Evolutionary conservation across 2,888 invertebrate genomes (phyloP), one percentile per base, ranked within the genome.

Genomic region (Gymnoscelis rufifasciata): DNA sequence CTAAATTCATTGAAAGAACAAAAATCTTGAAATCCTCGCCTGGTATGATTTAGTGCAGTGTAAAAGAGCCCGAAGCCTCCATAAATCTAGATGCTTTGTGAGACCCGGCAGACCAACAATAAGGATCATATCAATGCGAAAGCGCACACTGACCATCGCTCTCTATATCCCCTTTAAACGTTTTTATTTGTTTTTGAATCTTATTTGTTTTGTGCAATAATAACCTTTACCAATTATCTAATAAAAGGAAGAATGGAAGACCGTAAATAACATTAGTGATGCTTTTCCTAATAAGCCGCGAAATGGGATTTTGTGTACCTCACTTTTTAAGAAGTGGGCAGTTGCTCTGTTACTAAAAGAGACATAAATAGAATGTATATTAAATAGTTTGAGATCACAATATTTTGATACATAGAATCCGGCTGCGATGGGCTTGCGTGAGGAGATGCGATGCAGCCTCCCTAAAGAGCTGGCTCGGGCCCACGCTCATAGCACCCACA

Each of bases 401-500:
- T 45, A 45, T 41, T 50, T 38, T 26, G 41, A 44, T 49, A 41
- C 23, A 30, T 24, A 37, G 33, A 37, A 49, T 44, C 41, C 38
- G 29, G 42, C 41, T 52, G 42, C 30, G 43, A 48, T 43, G 45
- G 50, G 44, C 39, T 56, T 46, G 56, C 54, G 59, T 58, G 56
- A 60, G 63, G 57, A 62, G 57, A 60, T 63, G 64, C 69, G 61
- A 70, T 66, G 59, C 68, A 69, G 62, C 70, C 68, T 64, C 62
- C 66, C 66, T 70, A 74, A 74, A 74, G 73, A 77, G 73, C 66
- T 64, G 66, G 66, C 60, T 64, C 57, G 56, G 62, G 70, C 74
- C 77, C 78, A 78, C 76, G 77, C 77, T 67, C 75, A 74, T 83
- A 63, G 80, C 83, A 83, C 83, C 78, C 80, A 82, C 84, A 79